Evolutionary conservation across 2,113 vertebrate species (phyloP).

Genomic region (Hemichromis elongatus): DNA sequence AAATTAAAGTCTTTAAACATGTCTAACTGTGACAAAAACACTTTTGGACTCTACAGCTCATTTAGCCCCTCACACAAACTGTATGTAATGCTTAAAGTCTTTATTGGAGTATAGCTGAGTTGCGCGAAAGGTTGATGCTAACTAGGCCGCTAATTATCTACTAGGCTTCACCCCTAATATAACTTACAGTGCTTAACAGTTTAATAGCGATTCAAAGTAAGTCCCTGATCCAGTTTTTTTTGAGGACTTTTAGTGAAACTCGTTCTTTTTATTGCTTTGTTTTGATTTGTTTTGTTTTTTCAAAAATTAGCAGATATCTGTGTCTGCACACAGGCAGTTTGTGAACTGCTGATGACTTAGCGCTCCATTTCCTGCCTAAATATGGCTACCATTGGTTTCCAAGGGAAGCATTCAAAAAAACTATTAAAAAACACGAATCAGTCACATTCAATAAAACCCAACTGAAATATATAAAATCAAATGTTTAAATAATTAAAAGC

Average conservation of each 20-base stretch:
- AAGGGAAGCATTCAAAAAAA: accelerated
- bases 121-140: not conserved
- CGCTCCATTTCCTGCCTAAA: not conserved
- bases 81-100: not conserved
- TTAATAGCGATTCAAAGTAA: not conserved
- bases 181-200: not conserved
- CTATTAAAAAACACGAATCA: not conserved
- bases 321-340: not conserved
- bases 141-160: not conserved
- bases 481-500: not conserved
- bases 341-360: not conserved
- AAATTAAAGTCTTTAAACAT: not conserved
- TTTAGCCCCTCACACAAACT: not conserved
- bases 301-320: not conserved
- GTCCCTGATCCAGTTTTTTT: not conserved
- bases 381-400: not conserved
- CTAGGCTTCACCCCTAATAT: not conserved
- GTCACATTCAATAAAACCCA: not conserved
- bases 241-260: accelerated
- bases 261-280: accelerated
- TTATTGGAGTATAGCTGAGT: not conserved
- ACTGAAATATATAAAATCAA: not conserved
- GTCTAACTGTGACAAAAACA: not conserved
- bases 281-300: accelerated
- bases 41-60: not conserved